Base-by-base conservation (phyloP, 2,113 vertebrate species). In the Lota lota region DNA sequence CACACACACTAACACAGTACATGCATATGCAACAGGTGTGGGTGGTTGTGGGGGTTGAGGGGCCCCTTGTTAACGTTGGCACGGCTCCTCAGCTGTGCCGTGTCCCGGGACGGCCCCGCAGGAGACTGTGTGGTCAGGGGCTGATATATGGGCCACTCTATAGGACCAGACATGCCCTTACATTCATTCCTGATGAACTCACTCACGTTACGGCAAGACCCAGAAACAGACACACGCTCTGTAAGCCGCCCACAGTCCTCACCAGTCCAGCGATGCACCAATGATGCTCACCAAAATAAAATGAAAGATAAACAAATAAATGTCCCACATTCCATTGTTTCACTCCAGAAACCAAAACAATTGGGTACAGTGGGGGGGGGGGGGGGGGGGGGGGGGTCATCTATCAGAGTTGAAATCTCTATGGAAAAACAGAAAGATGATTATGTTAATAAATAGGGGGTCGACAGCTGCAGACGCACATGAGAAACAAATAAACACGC, bases 11-110 rank as follows among this genome's bases (percentile, higher is more conserved):
- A 22, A 59, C 51, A 22, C 58, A 60, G 19, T 22, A 71, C 33
- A 60, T 19, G 17, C 33, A 21, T 7, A 47, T 50, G 36, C 61
- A 68, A 89, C 87, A 91, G 87, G 87, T 90, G 86, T 72, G 56
- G 67, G 53, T 15, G 47, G 64, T 72, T 24, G 57, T 22, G 64
- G 72, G 72, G 76, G 75, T 65, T 72, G 67, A 36, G 64, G 69
- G 72, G 61, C 57, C 64, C 64, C 77, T 76, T 86, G 76, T 83
- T 83, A 80, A 69, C 57, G 4, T 63, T 84, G 83, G 85, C 85
- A 82, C 63, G 1, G 75, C 54, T 62, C 61, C 79, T 82, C 69
- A 64, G 82, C 72, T 74, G 76, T 76, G 71, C 76, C 70, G 65
- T 63, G 75, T 72, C 47, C 10, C 19, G 11, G 17, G 6, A 14